Evolutionary conservation across 2,797 vertebrate genomes (phyloP), one percentile per base, ranked within the genome.

Genomic region (Echeneis naucrates): DNA sequence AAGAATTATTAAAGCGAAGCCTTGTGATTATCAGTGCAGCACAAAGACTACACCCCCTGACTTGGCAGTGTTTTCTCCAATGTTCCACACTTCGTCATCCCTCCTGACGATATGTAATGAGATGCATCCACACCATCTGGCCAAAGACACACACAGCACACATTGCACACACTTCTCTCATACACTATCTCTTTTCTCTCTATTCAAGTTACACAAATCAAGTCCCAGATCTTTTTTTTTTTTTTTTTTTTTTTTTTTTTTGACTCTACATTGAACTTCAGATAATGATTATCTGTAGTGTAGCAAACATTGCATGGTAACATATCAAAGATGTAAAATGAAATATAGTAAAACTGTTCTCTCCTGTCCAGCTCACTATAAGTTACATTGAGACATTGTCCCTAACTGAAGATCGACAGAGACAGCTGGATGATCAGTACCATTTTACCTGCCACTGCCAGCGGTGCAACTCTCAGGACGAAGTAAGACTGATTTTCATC

Each of bases 361-460:
- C 5, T 83, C 21, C 78, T 81, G 59, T 81, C 38, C 54, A 92
- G 91, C 70, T 93, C 5, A 89, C 84, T 38, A 89, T 93, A 47
- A 92, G 90, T 66, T 93, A 93, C 56, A 87, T 91, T 0, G 91
- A 90, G 64, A 86, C 85, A 0, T 6, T 89, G 73, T 81, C 80
- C 4, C 11, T 83, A 72, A 87, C 78, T 42, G 83, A 85, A 52
- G 87, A 90, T 27, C 85, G 91, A n/a, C 87, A 32, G 79, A 84
- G 35, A 45, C 90, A 91, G 72, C 83, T 93, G 72, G 60, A 89
- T 63, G 87, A 90, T 16, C 92, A 92, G 75, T 93, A 91, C 62
- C 83, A 89, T 66, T 93, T 93, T 10, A 84, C 76, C 52, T 92
- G 91, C 87, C 60, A 5, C 77, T 93, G 92, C 70, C 83, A 86